phyloP scores from a whole-genome alignment of 2,888 invertebrate species.

The Xanthorhoe designata region DNA sequence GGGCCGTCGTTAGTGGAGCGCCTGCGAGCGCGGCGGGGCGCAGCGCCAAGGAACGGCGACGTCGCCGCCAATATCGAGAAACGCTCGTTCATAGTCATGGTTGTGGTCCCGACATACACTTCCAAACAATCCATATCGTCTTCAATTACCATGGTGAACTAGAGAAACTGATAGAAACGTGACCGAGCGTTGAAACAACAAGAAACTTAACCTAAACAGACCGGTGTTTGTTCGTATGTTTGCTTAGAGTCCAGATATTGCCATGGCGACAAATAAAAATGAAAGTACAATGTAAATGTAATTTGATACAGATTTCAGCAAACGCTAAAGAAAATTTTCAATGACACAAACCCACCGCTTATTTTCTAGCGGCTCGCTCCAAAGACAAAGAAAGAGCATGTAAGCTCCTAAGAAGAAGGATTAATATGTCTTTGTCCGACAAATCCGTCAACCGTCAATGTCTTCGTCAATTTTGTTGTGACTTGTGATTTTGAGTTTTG shows the following conservation, averaged over 20 bases:
- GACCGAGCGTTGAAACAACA: conserved; percentile 13
- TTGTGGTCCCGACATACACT: conserved; percentile 75
- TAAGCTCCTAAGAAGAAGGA: too few relatives aligned
- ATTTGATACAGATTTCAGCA: conserved; percentile 7
- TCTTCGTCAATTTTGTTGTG: too few relatives aligned
- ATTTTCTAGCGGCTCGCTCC: neutral
- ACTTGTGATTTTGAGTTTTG: too few relatives aligned
- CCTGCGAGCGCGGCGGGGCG: conserved; percentile 16
- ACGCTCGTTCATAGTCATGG: conserved; percentile 65
- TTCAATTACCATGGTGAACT: conserved; percentile 42
- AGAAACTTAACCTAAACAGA: conserved; percentile 14
- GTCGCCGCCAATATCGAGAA: conserved; percentile 61
- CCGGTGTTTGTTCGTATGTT: neutral
- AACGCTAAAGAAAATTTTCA: conserved; percentile 5
- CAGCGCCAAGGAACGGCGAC: conserved; percentile 32
- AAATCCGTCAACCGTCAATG: too few relatives aligned
- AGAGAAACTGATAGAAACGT: conserved; percentile 13
- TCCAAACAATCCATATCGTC: conserved; percentile 74
- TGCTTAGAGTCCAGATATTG: conserved; percentile 3
- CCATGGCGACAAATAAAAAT: conserved; percentile 8
- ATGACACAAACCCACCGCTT: neutral
- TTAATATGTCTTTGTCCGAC: too few relatives aligned
- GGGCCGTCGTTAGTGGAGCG: conserved; percentile 26
- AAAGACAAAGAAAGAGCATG: neutral
- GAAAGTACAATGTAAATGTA: neutral